Base-by-base conservation (phyloP, 2,888 invertebrate species). In the Cheilosia impressa region DNA sequence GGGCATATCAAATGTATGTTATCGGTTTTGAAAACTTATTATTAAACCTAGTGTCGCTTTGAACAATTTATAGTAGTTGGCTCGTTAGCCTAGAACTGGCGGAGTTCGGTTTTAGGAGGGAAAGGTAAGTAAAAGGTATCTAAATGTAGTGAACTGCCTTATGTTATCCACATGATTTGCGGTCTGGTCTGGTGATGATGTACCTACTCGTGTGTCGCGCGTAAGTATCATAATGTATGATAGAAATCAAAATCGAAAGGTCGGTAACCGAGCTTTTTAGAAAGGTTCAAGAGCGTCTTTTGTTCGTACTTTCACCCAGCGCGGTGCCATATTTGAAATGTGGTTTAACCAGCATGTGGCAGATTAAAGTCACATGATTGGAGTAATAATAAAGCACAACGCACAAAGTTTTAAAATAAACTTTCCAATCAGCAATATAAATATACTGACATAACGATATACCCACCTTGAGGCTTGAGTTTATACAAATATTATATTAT, bases 241-340 rank as follows among this genome's bases (percentile, higher is more conserved):
- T 31, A 31, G 45, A 71, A 53, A 58, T 22, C 55, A 52, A 34
- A 53, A 45, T 71, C 38, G 66, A 47, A 15, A 72, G n/a, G 58
- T 43, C 52, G 50, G 58, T 66, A 57, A 43, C 47, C 15, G 17
- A 24, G 22, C 57, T 79, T 65, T 27, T 72, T 77, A 77, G 65
- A 79, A 60, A 72, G 72, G 79, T 65, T 45, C 58, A 72, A 78
- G 41, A 31, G 19, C 31, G 53, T 13, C 41, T 77, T 62, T 55
- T 71, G 27, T 19, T 41, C 31, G 53, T 68, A 62, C 77, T 77
- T 77, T 77, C 77, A 60, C 77, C 66, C 34, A 45, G 3, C 13
- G 6, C 19, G 52, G 19, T 17, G 6, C 19, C 17, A 19, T 19
- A 52, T 2, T 4, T 6, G 27, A 7, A 17, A 22, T 22, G 10